Base-by-base conservation (phyloP, 2,797 vertebrate genomes). In the Xenops minutus region DNA sequence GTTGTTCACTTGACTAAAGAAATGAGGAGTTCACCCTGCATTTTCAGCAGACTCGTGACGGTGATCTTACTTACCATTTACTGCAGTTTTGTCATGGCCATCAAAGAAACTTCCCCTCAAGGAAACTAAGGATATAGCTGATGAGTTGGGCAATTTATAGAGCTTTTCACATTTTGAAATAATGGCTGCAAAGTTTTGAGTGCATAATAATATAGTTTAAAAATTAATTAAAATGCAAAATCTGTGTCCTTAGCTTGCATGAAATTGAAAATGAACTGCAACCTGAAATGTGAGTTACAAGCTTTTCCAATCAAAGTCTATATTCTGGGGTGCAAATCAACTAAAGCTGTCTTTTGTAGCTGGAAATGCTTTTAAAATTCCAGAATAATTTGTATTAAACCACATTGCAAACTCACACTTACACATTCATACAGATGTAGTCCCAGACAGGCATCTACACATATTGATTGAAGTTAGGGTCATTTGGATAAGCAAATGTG, bases 71-170 rank as follows among this genome's bases (percentile, higher is more conserved):
- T 95, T 85, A 67, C 91, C 68, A 71, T 80, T 59, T 89, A 78
- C 77, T 97, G 67, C 17, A 49, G 34, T 93, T 97, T 91, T 95
- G 55, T 81, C 83, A 36, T 89, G 88, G 76, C 94, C 92, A 27
- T 95, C 95, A 95, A 85, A 96, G 78, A 84, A 95, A 91, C 92
- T 95, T 81, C 66, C 69, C 61, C 96, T 96, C 62, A 88, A 95
- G 56, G 63, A 96, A 97, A 95, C 34, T 14, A 64, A 93, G 68
- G 67, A 83, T 71, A 21, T 48, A 69, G 71, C 68, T 90, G 93
- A 92, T 96, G 66, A 68, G 79, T 92, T 93, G 55, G 36, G 43
- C 83, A 88, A 93, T 94, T 89, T 93, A 88, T 94, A 62, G 30
- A 88, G 46, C 56, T 55, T 94, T 81, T 84, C 62, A 81, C 56